Base-by-base conservation (phyloP, 2,113 vertebrate species). In the Dendropsophus ebraccatus region DNA sequence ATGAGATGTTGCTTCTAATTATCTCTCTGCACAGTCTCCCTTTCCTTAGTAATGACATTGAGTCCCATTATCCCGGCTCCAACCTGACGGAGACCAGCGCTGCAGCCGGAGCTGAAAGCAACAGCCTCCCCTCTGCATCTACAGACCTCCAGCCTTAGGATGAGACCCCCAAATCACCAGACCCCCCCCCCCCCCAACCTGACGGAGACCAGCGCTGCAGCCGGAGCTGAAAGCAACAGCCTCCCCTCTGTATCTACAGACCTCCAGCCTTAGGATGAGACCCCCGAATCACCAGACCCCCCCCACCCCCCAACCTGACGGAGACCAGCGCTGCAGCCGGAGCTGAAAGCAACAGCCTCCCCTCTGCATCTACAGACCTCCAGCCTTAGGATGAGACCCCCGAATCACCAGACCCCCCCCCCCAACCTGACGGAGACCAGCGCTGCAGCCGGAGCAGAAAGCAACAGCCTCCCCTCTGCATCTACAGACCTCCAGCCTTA, bases 21-120 rank as follows among this genome's bases (percentile, higher is more conserved):
- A 58, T 79, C 52, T 78, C 75, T 52, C 76, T 69, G 45, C 30
- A 52, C 60, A 70, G 81, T 67, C 60, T 67, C 65, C 81, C 41
- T 32, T 82, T 45, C 62, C 81, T 52, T 37, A 4, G 32, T 82
- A 69, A 69, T 50, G 65, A 69, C 41, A 69, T 69, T 35, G 14
- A 82, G 81, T 8, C 17, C 69, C 65, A 82, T 82, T 82, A 82
- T 32, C 41, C 45, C 2, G 81, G 81, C 81, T 82, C 81, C 81
- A 70, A 49, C 45, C 81, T 82, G 81, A 82, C 81, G 81, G 62
- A 69, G 81, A 45, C 75, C 45, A 37, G 23, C 76, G 58, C 76
- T 37, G 9, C 11, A 65, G 25, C 60, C 60, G 25, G 5, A 17
- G 60, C 60, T 5, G 12, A 30, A 16, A 65, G 60, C 60, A 14